phyloP scores from a whole-genome alignment of 2,113 vertebrate species.

The Sceloporus tristichus region DNA sequence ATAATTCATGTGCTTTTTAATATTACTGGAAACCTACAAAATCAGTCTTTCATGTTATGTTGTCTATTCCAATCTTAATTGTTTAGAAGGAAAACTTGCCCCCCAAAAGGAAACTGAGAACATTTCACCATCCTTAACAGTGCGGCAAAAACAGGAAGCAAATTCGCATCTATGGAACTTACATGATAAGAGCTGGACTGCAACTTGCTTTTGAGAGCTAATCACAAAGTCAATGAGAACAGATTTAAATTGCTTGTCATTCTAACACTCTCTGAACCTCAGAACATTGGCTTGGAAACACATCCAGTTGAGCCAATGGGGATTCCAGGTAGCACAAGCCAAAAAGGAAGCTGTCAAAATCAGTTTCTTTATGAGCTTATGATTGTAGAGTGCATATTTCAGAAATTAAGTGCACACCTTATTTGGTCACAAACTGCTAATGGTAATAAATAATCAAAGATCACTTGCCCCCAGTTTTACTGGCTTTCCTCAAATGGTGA shows the following conservation, averaged over 20 bases:
- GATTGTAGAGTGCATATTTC: constrained; percentile 21
- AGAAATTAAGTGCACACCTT: rapidly evolving
- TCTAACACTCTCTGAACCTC: background rate
- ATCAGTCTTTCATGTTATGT: constrained; percentile 70
- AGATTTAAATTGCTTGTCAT: constrained; percentile 59
- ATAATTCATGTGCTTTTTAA: constrained; percentile 70
- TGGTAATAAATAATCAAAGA: background rate
- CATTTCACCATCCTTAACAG: constrained; percentile 75
- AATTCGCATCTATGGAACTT: constrained; percentile 79
- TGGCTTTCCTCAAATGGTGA: background rate
- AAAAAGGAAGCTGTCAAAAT: background rate
- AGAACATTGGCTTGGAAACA: background rate
- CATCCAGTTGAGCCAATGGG: constrained; percentile 18
- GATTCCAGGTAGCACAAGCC: background rate
- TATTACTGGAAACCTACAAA: constrained; percentile 81
- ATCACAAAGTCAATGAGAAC: constrained; percentile 61
- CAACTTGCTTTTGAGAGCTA: constrained; percentile 68
- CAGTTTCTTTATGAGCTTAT: constrained; percentile 1
- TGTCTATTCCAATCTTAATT: constrained; percentile 80
- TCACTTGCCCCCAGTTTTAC: background rate
- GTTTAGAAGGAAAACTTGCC: constrained; percentile 81
- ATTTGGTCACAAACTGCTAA: background rate
- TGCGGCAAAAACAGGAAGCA: constrained; percentile 85
- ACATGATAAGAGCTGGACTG: constrained; percentile 82
- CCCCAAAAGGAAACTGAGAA: constrained; percentile 80